Evolutionary conservation across 2,797 vertebrate species (phyloP).

Genomic region (Fringilla coelebs): DNA sequence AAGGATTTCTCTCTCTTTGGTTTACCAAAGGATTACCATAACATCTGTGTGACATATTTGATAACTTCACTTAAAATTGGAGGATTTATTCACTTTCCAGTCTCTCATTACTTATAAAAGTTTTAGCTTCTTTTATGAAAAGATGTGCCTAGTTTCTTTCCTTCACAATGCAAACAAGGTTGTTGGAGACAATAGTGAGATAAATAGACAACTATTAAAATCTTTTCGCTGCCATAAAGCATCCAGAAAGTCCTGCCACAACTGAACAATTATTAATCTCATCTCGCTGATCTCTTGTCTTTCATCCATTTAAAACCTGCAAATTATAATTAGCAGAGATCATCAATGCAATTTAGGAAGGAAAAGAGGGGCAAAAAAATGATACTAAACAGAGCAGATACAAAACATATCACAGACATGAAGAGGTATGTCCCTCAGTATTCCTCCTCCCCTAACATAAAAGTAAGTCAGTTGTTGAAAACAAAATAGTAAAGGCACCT

Average conservation of each 20-base stretch:
- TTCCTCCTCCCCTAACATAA: neutral
- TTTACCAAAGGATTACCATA: neutral
- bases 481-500: neutral
- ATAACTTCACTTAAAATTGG: accelerated
- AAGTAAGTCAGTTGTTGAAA: neutral
- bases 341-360: neutral
- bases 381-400: neutral
- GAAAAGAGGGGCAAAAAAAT: neutral
- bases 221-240: neutral
- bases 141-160: neutral
- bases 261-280: neutral
- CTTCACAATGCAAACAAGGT: neutral
- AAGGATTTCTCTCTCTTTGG: neutral
- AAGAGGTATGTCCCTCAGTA: accelerated
- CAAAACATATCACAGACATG: neutral
- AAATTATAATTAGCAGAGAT: neutral
- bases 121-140: neutral
- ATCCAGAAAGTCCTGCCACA: neutral
- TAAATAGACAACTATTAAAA: neutral
- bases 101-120: neutral
- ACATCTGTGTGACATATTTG: neutral
- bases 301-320: neutral
- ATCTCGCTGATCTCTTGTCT: neutral
- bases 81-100: neutral
- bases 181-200: neutral